Evolutionary conservation across 2,113 vertebrate species (phyloP).

Genomic region (Macrotis lagotis): DNA sequence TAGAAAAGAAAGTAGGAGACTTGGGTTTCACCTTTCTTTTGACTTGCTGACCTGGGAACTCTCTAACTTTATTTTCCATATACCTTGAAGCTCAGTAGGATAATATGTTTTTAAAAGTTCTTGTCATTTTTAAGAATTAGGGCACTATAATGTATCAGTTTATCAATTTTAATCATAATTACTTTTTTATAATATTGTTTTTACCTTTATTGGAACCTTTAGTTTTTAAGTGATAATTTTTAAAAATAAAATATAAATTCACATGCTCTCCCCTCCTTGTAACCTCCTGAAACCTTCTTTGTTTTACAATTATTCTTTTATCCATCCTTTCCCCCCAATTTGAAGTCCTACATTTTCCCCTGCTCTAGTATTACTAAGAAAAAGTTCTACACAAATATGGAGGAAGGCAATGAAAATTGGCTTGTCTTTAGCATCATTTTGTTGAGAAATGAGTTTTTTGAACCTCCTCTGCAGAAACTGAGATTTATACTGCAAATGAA

Average conservation of each 20-base stretch:
- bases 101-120: no score
- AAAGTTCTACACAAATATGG: background rate
- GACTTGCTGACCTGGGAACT: no score
- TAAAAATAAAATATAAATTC: background rate
- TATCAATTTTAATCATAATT: constrained; percentile 8
- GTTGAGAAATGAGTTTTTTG: constrained; percentile 30
- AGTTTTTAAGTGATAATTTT: constrained; percentile 27
- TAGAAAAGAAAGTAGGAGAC: no score
- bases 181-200: constrained; percentile 17
- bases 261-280: no score
- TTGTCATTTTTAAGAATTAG: background rate
- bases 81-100: no score
- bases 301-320: no score
- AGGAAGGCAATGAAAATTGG: background rate
- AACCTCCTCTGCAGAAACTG: constrained; percentile 14
- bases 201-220: background rate
- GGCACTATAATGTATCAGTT: background rate
- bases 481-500: constrained; percentile 7
- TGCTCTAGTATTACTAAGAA: constrained; percentile 22
- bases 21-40: no score
- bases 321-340: background rate
- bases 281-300: no score
- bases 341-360: background rate
- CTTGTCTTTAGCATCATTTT: constrained; percentile 28
- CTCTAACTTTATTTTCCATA: no score